A percentile compares a stretch with the other conserved stretches of the same genome.
These are phyloP conservation scores for Pelvicachromis taeniatus DNA, from an alignment of 2,113 vertebrate species.

Conservation along the genomic window DNA sequence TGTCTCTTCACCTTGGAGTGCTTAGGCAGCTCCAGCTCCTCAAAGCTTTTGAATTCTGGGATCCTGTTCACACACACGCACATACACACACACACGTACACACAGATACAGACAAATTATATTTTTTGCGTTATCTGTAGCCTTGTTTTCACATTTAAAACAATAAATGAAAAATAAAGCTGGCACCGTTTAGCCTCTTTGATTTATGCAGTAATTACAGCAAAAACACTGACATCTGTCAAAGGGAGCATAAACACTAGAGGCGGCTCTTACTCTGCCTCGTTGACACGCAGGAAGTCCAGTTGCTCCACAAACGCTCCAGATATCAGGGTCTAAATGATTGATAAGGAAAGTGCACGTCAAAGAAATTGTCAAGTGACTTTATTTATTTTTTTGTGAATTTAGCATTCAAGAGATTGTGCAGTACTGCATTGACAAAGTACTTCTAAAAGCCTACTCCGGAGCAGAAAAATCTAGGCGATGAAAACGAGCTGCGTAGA, in stretches of 20 bases:
- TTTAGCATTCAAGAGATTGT: not conserved
- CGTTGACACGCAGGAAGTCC: slow-evolving; percentile 92
- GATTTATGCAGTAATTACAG: not conserved
- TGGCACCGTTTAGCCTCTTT: not conserved
- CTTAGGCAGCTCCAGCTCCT: slow-evolving; percentile 91
- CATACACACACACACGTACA: not conserved
- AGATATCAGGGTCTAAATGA: slow-evolving; percentile 89
- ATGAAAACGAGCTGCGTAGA: not conserved
- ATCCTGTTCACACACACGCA: slow-evolving; percentile 64
- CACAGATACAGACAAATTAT: not conserved
- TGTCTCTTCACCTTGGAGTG: slow-evolving; percentile 97
- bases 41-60: slow-evolving; percentile 93
- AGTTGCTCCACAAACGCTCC: slow-evolving; percentile 94
- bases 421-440: not conserved
- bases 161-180: not conserved
- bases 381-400: not conserved
- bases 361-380: not conserved
- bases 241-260: not conserved
- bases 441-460: not conserved
- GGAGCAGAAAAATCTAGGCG: not conserved
- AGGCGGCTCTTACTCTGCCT: slow-evolving; percentile 82
- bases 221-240: not conserved
- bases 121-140: not conserved
- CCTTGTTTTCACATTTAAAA: not conserved
- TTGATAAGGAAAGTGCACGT: not conserved